These are phyloP conservation scores for Octopus bimaculoides DNA, from an alignment of 1,140 invertebrate species.

Conservation along the genomic window DNA sequence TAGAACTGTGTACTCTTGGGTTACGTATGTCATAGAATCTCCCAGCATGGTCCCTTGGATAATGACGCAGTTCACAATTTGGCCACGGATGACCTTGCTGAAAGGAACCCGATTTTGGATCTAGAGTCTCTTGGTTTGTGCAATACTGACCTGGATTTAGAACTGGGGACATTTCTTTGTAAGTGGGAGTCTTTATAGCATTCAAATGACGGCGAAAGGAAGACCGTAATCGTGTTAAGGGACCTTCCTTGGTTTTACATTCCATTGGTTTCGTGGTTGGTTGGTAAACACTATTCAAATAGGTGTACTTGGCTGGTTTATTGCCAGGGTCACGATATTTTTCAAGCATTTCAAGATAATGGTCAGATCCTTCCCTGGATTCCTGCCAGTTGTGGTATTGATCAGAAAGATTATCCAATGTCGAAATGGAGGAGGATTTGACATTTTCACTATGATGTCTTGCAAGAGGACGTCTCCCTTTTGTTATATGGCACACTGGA, in stretches of 20 bases:
- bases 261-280: constrained; percentile 4
- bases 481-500: background rate
- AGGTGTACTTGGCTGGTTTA: background rate
- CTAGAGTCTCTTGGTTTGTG: background rate
- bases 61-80: background rate
- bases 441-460: background rate
- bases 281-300: background rate
- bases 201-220: background rate
- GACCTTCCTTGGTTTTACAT: background rate
- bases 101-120: background rate
- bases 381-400: background rate
- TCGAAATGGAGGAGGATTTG: background rate
- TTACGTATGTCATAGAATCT: background rate
- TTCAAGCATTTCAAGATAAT: background rate
- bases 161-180: constrained; percentile 4
- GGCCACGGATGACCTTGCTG: background rate
- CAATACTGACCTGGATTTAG: background rate
- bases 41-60: background rate
- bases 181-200: background rate
- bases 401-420: background rate
- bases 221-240: background rate
- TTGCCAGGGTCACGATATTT: background rate
- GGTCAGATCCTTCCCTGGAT: background rate
- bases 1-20: too few relatives aligned
- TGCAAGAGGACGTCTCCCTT: background rate